A percentile compares a stretch with the other conserved stretches of the same genome.
These are phyloP conservation scores for Drosophila siamana DNA, from an alignment of 2,888 invertebrate genomes.

Conservation along the genomic window DNA sequence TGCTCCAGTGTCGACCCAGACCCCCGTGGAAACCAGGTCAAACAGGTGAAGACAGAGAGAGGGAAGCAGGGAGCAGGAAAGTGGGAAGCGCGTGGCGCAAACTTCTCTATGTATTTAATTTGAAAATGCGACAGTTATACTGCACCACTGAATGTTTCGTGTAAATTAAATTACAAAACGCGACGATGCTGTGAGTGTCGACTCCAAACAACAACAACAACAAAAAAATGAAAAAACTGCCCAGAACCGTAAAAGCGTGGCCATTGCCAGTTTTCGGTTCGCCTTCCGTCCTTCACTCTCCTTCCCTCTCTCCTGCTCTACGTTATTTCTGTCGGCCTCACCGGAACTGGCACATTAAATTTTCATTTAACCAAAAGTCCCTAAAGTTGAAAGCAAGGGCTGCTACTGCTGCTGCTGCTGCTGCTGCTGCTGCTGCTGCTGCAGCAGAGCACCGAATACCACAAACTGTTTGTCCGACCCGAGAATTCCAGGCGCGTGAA, in stretches of 20 bases:
- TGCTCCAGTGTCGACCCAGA: neutral
- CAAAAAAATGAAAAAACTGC: neutral
- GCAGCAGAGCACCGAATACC: slow-evolving; percentile 39
- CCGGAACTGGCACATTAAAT: slow-evolving; percentile 70
- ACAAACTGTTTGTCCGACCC: slow-evolving; percentile 26
- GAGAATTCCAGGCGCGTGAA: slow-evolving; percentile 15
- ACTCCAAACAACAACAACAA: slow-evolving; percentile 3
- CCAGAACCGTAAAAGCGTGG: slow-evolving; percentile 2
- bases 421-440: too few species aligned
- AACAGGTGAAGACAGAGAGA: slow-evolving; percentile 37
- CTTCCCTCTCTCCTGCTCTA: neutral
- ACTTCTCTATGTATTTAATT: slow-evolving; percentile 71
- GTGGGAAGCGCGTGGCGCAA: slow-evolving; percentile 15
- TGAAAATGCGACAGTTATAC: slow-evolving; percentile 77
- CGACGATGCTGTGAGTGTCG: slow-evolving; percentile 41
- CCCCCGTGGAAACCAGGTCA: slow-evolving; percentile 31
- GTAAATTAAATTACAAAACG: slow-evolving; percentile 76
- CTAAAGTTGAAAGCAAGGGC: slow-evolving; percentile 46
- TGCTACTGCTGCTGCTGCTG: too few species aligned
- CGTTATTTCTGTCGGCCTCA: slow-evolving; percentile 3
- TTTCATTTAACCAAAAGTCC: slow-evolving; percentile 76
- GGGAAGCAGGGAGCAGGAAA: neutral
- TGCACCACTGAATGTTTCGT: slow-evolving; percentile 69
- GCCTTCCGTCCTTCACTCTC: neutral
- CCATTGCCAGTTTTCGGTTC: neutral